phyloP scores from a whole-genome alignment of 2,888 invertebrate genomes.

The Lycia hirtaria region DNA sequence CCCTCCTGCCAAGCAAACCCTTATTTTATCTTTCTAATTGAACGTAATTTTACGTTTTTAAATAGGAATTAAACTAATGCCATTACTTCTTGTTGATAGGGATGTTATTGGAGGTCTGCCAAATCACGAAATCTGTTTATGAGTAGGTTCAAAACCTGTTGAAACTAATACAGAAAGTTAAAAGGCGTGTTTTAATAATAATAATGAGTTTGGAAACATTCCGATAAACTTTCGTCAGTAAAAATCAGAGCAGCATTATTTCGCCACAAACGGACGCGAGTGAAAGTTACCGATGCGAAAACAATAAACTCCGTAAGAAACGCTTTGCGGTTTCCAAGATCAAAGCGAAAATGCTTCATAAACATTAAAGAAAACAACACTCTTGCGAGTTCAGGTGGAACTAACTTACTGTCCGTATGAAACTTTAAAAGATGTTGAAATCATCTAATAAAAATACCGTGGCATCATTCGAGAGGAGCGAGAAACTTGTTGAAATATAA shows the following conservation, averaged over 20 bases:
- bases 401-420: slow-evolving; percentile 29
- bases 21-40: not conserved
- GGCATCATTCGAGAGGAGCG: slow-evolving; percentile 21
- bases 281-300: slow-evolving; percentile 41
- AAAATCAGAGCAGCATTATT: slow-evolving; percentile 33
- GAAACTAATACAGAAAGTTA: not conserved
- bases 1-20: slow-evolving; percentile 64
- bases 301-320: slow-evolving; percentile 40
- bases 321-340: slow-evolving; percentile 36
- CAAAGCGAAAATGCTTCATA: slow-evolving; percentile 33
- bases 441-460: slow-evolving; percentile 35
- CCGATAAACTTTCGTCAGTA: slow-evolving; percentile 30
- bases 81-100: not conserved
- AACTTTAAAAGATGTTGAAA: slow-evolving; percentile 33
- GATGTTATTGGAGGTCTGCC: slow-evolving; percentile 3
- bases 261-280: slow-evolving; percentile 30
- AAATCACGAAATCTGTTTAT: slow-evolving; percentile 16
- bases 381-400: slow-evolving; percentile 29
- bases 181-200: not conserved
- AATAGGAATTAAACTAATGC: not conserved
- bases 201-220: slow-evolving; percentile 20
- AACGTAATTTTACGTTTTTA: not conserved
- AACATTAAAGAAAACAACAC: slow-evolving; percentile 34
- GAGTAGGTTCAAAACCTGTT: not conserved
- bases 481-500: slow-evolving; percentile 25